A percentile compares a stretch with the other conserved stretches of the same genome.
phyloP scores from a whole-genome alignment of 2,113 vertebrate species.

The Muscicapa adusta region DNA sequence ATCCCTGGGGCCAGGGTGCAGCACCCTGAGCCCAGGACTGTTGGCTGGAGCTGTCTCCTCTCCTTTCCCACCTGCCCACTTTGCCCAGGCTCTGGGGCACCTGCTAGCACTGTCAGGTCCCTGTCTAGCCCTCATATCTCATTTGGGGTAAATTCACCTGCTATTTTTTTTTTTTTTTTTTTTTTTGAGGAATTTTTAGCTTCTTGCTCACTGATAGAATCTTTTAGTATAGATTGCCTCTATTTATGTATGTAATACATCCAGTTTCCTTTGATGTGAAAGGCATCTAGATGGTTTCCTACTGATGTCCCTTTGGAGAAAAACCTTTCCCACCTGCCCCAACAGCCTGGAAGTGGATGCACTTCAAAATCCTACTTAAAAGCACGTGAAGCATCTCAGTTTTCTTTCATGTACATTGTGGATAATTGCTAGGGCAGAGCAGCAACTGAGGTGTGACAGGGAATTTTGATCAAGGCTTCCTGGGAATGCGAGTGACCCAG shows the following conservation, averaged over 20 bases:
- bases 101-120: fast-evolving
- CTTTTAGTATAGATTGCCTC: neutral
- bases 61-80: neutral
- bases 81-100: neutral
- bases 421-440: neutral
- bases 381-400: fast-evolving
- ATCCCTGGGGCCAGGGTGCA: neutral
- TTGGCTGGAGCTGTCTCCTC: neutral
- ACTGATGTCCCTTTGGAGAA: neutral
- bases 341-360: neutral
- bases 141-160: neutral
- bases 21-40: neutral
- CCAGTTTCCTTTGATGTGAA: neutral
- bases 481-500: fast-evolving
- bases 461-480: neutral
- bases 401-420: neutral
- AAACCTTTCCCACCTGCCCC: neutral
- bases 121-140: neutral
- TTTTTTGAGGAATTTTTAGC: neutral
- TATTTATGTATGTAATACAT: neutral
- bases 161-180: neutral
- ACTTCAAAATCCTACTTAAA: neutral
- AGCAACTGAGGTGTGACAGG: neutral
- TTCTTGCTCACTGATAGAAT: neutral
- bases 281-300: neutral